A percentile compares a stretch with the other conserved stretches of the same genome.
phyloP scores from a whole-genome alignment of 1,140 invertebrate species.

The Caerostris darwini region DNA sequence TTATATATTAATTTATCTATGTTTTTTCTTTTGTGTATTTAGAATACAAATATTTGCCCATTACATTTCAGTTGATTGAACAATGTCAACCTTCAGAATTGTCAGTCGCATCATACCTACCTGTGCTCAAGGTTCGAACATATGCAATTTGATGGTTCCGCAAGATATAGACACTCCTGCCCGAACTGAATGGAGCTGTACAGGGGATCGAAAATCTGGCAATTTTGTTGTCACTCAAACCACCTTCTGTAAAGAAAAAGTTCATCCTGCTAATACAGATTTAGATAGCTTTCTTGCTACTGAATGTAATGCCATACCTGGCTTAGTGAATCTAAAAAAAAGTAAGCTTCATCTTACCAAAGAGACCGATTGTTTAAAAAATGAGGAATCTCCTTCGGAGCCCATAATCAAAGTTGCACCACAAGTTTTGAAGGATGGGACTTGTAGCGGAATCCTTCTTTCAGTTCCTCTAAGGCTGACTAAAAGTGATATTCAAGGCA shows the following conservation, averaged over 20 bases:
- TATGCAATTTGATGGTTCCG: not conserved
- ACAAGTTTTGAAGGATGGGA: not conserved
- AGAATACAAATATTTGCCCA: too few species aligned
- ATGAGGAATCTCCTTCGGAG: not conserved
- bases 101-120: not conserved
- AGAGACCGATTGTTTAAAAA: not conserved
- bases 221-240: not conserved
- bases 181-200: not conserved
- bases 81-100: not conserved
- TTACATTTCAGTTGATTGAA: too few species aligned
- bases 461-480: not conserved
- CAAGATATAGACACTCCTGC: not conserved
- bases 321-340: not conserved
- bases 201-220: not conserved
- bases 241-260: not conserved
- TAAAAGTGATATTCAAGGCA: not conserved
- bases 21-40: too few species aligned
- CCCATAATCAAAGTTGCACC: not conserved
- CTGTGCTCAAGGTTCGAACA: not conserved
- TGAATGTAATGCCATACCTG: not conserved
- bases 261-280: not conserved
- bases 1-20: too few species aligned
- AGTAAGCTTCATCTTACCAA: not conserved
- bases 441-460: not conserved
- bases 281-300: not conserved